Conservation (phyloP, 2,888 invertebrate species). For the Allacma fusca region DNA sequence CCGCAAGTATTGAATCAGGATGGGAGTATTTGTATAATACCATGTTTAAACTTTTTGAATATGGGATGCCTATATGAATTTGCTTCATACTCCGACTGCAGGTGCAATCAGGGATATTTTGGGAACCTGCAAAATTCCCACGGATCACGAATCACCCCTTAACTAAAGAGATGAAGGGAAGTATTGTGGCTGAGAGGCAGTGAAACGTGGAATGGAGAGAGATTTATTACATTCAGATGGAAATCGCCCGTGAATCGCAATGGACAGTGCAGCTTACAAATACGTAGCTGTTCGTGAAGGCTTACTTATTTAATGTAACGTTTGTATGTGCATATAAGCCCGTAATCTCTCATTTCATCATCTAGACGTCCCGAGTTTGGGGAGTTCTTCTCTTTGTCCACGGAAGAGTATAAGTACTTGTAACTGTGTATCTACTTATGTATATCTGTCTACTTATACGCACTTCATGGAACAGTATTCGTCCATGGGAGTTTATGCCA, state of each 20-base stretch:
- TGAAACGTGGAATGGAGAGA: constrained; percentile 13
- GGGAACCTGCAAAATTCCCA: constrained; percentile 52
- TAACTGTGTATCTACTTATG: too few relatives aligned
- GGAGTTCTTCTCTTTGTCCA: not conserved
- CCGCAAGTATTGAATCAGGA: too few relatives aligned
- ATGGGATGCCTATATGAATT: not conserved
- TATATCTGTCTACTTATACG: too few relatives aligned
- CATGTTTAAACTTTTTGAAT: not conserved
- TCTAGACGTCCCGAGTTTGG: not conserved
- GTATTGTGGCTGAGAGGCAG: not conserved
- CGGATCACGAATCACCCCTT: constrained; percentile 35
- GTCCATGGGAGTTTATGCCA: too few relatives aligned
- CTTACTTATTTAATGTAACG: not conserved
- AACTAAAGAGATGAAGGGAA: not conserved
- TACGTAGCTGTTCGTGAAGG: not conserved
- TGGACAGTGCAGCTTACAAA: not conserved
- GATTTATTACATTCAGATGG: constrained; percentile 44
- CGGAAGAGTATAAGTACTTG: too few relatives aligned
- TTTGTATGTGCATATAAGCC: not conserved
- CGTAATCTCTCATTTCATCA: not conserved
- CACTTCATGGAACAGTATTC: too few relatives aligned
- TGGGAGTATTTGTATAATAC: not conserved
- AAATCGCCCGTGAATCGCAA: constrained; percentile 30
- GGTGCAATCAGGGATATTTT: constrained; percentile 33
- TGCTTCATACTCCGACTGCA: not conserved